phyloP scores from a whole-genome alignment of 2,797 vertebrate genomes.

The Sebastes hubbsi region DNA sequence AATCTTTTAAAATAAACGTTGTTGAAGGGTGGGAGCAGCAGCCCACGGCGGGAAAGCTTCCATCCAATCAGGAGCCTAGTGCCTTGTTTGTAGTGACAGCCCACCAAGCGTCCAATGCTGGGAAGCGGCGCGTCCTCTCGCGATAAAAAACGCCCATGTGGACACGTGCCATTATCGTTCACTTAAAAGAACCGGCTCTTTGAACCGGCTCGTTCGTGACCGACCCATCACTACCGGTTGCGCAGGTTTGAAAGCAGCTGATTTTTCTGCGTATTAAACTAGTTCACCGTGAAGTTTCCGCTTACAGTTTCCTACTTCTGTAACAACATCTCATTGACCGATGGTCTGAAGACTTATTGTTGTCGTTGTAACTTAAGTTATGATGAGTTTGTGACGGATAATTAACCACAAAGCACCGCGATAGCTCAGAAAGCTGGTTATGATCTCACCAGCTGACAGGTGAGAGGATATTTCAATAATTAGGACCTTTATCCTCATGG shows the following conservation, averaged over 20 bases:
- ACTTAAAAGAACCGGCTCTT: too few relatives aligned
- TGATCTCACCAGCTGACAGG: constrained; percentile 36
- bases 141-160: too few relatives aligned
- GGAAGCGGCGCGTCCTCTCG: too few relatives aligned
- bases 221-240: not conserved
- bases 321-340: not conserved
- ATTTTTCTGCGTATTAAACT: not conserved
- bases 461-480: constrained; percentile 7
- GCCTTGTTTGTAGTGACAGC: too few relatives aligned
- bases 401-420: not conserved
- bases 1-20: too few relatives aligned
- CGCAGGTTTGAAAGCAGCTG: constrained; percentile 5
- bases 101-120: too few relatives aligned
- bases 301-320: accelerated
- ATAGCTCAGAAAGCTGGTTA: constrained; percentile 10
- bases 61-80: too few relatives aligned
- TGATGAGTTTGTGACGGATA: not conserved
- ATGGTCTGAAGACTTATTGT: not conserved
- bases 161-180: too few relatives aligned
- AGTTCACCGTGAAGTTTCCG: not conserved
- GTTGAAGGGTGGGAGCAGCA: too few relatives aligned
- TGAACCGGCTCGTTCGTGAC: too few relatives aligned
- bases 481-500: accelerated
- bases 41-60: too few relatives aligned
- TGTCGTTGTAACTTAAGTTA: not conserved